Base-by-base conservation (phyloP, 1,140 invertebrate genomes). In the Formica selysi region DNA sequence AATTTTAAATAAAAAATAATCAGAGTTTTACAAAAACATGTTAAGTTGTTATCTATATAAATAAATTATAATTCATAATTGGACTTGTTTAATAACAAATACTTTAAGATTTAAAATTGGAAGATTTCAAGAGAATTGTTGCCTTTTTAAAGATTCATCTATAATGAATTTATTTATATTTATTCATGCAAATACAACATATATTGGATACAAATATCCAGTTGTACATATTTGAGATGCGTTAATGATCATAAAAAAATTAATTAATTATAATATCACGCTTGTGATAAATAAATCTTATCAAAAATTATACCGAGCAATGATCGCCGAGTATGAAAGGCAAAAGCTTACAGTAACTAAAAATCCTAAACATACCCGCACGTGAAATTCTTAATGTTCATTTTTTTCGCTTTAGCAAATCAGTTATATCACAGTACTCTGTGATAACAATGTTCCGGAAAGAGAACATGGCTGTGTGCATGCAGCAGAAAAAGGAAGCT, bases 341-440 rank as follows among this genome's bases (percentile, higher is more conserved):
- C 8, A 26, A 78, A 78, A 48, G 19, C 11, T 48, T 3, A 10
- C 13, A 26, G 0, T 22, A 36, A 64, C 36, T 36, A 78, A 32
- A 67, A 54, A 7, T 67, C 44, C 65, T 64, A 79, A 67, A 67
- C 19, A 1, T 13, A 0, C 13, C 8, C 29, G 11, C 8, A 11
- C 13, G 26, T 79, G n/a, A 67, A 7, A 38, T 67, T n/a, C 3
- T 36, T 54, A 36, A 51, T 48, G 19, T 29, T 65, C 13, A 32
- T n/a, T 67, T 79, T 54, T 2, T 29, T 79, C 11, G 8, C 11
- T 67, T 79, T 62, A 3, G 29, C 19, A 11, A 48, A 36, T 78
- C 61, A 11, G 19, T 78, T 51, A 76, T 78, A 51, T 78, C 61
- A 65, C 29, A 48, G 8, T 22, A 32, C 11, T 54, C 32, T 57